Conservation (phyloP, 2,113 vertebrate genomes). For the Onychostruthus taczanowskii region DNA sequence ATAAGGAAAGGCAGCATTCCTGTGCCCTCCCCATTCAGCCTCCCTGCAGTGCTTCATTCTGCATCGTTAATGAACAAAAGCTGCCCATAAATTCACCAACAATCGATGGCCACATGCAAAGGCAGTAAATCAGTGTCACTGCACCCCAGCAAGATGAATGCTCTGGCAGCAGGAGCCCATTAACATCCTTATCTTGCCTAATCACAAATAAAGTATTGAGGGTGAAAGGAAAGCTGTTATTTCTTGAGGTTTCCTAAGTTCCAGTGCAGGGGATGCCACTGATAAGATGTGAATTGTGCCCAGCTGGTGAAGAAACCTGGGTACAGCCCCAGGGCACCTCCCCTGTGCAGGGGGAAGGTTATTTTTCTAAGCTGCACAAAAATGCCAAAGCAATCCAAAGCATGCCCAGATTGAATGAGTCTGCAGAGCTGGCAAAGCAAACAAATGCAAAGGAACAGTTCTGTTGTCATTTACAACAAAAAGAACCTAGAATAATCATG, state of each 20-base stretch:
- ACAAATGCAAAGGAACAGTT: background rate
- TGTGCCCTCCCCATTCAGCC: background rate
- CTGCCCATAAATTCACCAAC: conserved; percentile 10
- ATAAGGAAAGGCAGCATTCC: background rate
- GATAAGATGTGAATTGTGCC: background rate
- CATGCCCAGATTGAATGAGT: background rate
- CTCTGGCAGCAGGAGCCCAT: conserved; percentile 26
- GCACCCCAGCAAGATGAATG: background rate
- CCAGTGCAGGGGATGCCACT: background rate
- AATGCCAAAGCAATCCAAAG: background rate
- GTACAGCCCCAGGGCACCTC: background rate
- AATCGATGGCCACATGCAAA: background rate
- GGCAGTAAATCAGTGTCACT: conserved; percentile 10
- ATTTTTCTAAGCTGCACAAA: background rate
- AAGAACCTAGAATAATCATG: background rate
- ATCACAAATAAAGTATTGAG: background rate
- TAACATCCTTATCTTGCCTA: conserved; percentile 38
- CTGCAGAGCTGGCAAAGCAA: background rate
- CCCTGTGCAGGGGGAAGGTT: background rate
- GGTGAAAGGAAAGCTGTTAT: background rate
- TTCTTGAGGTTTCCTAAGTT: background rate
- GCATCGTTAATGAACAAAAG: conserved; percentile 24
- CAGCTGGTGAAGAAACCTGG: background rate
- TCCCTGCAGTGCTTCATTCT: background rate
- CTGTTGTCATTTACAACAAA: background rate